Base-by-base conservation (phyloP, 1,140 invertebrate genomes). In the Rhopalosiphum padi region DNA sequence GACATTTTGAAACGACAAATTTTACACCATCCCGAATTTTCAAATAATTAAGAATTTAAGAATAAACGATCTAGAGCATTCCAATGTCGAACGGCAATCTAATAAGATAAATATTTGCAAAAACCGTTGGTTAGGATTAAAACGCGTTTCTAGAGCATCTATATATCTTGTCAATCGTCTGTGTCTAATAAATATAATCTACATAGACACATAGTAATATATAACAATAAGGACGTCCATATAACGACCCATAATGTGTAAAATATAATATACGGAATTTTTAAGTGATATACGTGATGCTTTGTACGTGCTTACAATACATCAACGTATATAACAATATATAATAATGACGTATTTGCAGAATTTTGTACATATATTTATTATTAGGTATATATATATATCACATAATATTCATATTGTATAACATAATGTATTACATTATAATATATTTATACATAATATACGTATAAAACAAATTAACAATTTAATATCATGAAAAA, bases 271-370 rank as follows among this genome's bases (percentile, higher is more conserved):
- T 18, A 77, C 2, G 60, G n/a, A 77, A 77, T 77, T 15, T 77
- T 77, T 77, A 35, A 77, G 60, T 77, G 60, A 77, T n/a, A n/a
- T 77, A 77, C 60, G n/a, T 77, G 60, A 77, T n/a, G 60, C 60
- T 68, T 68, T 68, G 60, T 77, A 77, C 60, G 60, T 77, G 60
- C 60, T n/a, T 77, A 77, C 60, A 77, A 77, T 77, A 77, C 23
- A 18, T 2, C 60, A 77, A 30, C 11, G 60, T 68, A 15, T 77
- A n/a, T 77, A n/a, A n/a, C 60, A 77, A 68, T 77, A n/a, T 77
- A 77, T 77, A 77, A 77, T 77, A 77, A 77, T 77, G 60, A n/a
- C 22, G 30, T 15, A n/a, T n/a, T 77, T 77, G 4, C 60, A n/a
- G n/a, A 77, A 77, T n/a, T 77, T n/a, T n/a, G 60, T 77, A 77